Evolutionary conservation across 2,113 vertebrate species (phyloP), one percentile per base, ranked within the genome.

Genomic region (Apistogramma diplotaenia): DNA sequence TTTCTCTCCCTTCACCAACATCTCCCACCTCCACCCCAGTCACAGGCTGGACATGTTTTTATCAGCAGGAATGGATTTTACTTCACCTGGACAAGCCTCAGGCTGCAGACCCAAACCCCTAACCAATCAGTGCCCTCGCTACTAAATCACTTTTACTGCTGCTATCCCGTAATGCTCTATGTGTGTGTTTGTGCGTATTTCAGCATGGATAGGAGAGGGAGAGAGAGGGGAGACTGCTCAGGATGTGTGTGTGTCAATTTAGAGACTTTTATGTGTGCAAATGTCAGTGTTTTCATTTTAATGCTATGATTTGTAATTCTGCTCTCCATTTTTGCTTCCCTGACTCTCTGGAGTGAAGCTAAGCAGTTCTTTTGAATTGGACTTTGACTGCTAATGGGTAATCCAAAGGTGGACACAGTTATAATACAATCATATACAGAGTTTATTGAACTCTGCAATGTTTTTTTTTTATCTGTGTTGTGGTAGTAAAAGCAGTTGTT

Each of bases 101-200:
- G 56, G 57, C 72, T 89, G 80, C 80, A 85, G 65, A 84, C 76
- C 57, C 82, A 49, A 81, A 57, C 57, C 58, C 13, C 27, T 51
- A 23, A 75, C 67, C 75, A 56, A 53, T 73, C n/a, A 51, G 29
- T 67, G 21, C 53, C 53, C 61, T 65, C 1, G 7, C 19, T 21
- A 6, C 58, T 87, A 82, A 90, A 87, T 89, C 90, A 78, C 57
- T 67, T 87, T 87, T 81, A 82, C 82, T 83, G 84, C 84, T 21
- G 62, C 74, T 54, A 73, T 61, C 73, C 72, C 33, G 2, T 62
- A 46, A 49, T 35, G 60, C 46, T 79, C 43, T 46, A 58, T 16
- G 57, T 54, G 21, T 57, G 55, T 2, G 29, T 7, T 19, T 4
- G 21, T 29, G 59, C 1, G 53, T 4, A 7, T 57, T 65, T 9